Evolutionary conservation across 1,140 invertebrate genomes (phyloP).

Genomic region (Saccostrea cuccullata): DNA sequence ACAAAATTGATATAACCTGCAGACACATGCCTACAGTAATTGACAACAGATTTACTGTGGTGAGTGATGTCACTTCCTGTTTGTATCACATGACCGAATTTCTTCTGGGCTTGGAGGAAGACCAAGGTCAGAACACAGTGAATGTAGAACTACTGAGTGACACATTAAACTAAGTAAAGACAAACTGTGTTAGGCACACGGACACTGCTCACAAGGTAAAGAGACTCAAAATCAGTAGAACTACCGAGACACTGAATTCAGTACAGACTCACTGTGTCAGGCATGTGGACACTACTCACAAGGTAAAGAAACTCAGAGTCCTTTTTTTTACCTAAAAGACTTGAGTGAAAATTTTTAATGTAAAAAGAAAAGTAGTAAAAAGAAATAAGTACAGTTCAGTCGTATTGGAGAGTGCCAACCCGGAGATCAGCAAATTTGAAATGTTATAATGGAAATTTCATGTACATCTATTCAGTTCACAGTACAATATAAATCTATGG

Average conservation of each 20-base stretch:
- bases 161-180: constrained; percentile 38
- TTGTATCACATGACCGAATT: constrained; percentile 52
- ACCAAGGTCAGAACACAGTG: constrained; percentile 34
- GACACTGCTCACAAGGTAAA: constrained; percentile 1
- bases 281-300: constrained; percentile 36
- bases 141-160: constrained; percentile 39
- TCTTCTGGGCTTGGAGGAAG: constrained; percentile 41
- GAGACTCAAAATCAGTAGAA: not conserved
- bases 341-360: no score
- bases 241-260: constrained; percentile 40
- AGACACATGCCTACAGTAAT: no score
- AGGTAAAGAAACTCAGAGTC: not conserved
- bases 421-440: no score
- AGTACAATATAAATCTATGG: no score
- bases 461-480: no score
- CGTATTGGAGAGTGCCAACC: no score
- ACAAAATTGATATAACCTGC: constrained; percentile 16
- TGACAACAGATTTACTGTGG: constrained; percentile 33
- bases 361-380: no score
- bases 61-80: constrained; percentile 48
- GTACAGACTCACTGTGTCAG: constrained; percentile 24
- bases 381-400: no score
- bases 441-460: no score
- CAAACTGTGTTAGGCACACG: not conserved
- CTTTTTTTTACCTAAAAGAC: no score